Base-by-base conservation (phyloP, 2,113 vertebrate species). In the Chunga burmeisteri region DNA sequence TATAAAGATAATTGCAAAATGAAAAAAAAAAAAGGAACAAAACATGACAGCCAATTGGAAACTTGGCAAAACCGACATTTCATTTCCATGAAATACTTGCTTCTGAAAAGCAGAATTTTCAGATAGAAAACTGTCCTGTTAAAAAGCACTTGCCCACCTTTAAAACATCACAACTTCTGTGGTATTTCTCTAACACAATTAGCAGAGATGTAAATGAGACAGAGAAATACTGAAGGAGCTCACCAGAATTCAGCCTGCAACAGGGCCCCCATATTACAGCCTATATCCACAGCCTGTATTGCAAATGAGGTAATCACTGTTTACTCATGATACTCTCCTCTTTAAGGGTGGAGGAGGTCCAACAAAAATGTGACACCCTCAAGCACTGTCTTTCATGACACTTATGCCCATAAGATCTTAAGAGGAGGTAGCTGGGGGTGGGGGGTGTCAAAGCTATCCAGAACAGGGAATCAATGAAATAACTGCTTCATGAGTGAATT, bases 121-220 rank as follows among this genome's bases (percentile, higher is more conserved):
- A 68, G 78, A 21, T 44, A 66, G 62, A 66, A 61, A 38, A 61
- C 16, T 17, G 13, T 36, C 63, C 55, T 50, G 53, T 30, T 73
- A 44, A 42, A 72, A 83, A 84, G 22, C 30, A 30, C 9, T 32
- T 67, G 2, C 11, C 30, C 55, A 49, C 21, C 46, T 81, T 72
- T 38, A 49, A 77, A 73, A 42, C 40, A 52, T 2, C 9, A 63
- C 44, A 83, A 3, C 0, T 1, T 11, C 2, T 1, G 0, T 5
- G 47, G 68, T 47, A 75, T 55, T 92, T 62, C 26, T 50, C 8
- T 50, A 42, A 62, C 0, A 2, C 49, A 53, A 1, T 12, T 14
- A 63, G 81, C n/a, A 84, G 66, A 72, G 38, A 32, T 14, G 75
- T 23, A 53, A 58, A 80, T 16, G 65, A 42, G 40, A 5, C 14